Evolutionary conservation across 1,140 invertebrate species (phyloP).

Genomic region (Drosophila dunni): DNA sequence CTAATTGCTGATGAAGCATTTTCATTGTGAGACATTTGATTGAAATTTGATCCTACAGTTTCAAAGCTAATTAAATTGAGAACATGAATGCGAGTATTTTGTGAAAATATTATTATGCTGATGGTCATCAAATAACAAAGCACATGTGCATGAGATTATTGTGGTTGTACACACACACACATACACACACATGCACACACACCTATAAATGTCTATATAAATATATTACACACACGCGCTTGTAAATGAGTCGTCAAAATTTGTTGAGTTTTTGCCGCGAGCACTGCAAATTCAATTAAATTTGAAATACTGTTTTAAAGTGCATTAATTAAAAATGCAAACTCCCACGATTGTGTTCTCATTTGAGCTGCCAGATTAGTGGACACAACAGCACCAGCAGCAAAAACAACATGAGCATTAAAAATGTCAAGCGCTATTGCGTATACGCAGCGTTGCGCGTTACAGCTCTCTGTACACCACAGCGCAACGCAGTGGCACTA

Average conservation of each 20-base stretch:
- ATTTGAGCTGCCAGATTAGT: neutral
- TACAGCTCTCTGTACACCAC: too few relatives aligned
- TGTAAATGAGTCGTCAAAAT: constrained; percentile 16
- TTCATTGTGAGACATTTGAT: neutral
- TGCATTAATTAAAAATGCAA: neutral
- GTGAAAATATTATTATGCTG: neutral
- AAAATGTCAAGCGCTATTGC: constrained; percentile 8
- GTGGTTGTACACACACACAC: neutral
- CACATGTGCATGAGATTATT: neutral
- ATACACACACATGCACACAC: neutral
- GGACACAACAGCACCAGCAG: neutral
- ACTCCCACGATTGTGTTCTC: neutral
- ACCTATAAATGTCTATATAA: too few relatives aligned
- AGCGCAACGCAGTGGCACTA: too few relatives aligned
- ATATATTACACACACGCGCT: neutral
- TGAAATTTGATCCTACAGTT: neutral
- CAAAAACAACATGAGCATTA: neutral
- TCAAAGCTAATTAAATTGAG: neutral
- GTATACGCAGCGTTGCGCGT: constrained; percentile 30
- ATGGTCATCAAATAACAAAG: neutral
- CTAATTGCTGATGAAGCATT: neutral
- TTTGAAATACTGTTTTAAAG: constrained; percentile 11
- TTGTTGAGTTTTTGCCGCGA: neutral
- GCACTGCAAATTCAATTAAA: constrained; percentile 18
- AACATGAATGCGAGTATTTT: neutral